Evolutionary conservation across 2,888 invertebrate genomes (phyloP).

Genomic region (Myathropa florea): DNA sequence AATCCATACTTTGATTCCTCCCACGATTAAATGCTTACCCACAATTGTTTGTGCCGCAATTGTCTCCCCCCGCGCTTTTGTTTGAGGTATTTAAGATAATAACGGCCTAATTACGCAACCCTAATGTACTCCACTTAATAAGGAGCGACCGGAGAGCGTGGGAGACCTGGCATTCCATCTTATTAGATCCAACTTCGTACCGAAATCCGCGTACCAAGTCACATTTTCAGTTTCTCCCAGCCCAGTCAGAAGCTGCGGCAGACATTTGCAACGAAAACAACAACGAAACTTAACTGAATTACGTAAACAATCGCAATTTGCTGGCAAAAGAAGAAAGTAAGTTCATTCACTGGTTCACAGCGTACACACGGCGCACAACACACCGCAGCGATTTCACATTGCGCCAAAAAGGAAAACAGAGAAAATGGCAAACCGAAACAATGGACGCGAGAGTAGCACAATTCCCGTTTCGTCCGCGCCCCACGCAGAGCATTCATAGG

Average conservation of each 20-base stretch:
- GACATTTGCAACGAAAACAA: background rate
- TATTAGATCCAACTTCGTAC: constrained; percentile 19
- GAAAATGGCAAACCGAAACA: constrained; percentile 8
- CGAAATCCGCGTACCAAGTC: background rate
- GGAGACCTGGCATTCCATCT: constrained; percentile 39
- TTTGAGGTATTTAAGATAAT: constrained; percentile 7
- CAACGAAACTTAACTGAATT: constrained; percentile 32
- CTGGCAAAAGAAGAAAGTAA: constrained; percentile 62
- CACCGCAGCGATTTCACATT: constrained; percentile 47
- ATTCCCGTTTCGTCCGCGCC: background rate
- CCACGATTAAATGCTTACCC: constrained; percentile 9
- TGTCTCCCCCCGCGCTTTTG: background rate
- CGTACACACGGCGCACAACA: background rate
- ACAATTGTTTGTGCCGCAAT: background rate
- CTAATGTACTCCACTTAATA: constrained; percentile 32
- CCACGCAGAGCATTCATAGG: constrained; percentile 54
- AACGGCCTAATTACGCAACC: constrained; percentile 40
- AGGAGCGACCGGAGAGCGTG: constrained; percentile 35
- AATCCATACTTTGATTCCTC: background rate
- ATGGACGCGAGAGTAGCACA: constrained; percentile 24
- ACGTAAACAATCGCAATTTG: constrained; percentile 62
- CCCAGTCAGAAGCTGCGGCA: background rate
- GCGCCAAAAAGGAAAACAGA: background rate
- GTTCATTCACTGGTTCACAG: constrained; percentile 55
- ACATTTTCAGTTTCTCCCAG: background rate